These are phyloP conservation scores for Tortrix viridana DNA, from an alignment of 2,888 invertebrate species.

Conservation along the genomic window DNA sequence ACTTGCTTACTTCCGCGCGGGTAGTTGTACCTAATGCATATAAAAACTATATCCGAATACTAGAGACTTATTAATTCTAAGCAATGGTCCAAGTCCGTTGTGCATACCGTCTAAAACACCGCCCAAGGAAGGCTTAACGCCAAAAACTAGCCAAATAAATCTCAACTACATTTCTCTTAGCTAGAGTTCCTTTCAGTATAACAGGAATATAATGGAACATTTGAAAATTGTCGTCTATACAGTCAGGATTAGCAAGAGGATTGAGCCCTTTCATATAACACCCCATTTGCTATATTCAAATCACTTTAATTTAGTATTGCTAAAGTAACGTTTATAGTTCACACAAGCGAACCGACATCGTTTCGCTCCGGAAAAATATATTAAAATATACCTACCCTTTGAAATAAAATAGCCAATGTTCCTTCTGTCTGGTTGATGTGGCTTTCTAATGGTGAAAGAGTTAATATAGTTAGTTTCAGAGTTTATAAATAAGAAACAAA, in stretches of 20 bases:
- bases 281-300: no score
- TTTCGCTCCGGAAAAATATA: no score
- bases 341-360: no score
- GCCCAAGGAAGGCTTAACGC: background rate
- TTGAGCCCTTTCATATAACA: no score
- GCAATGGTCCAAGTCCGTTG: background rate
- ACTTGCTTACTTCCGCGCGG: constrained; percentile 3
- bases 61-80: constrained; percentile 4
- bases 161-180: background rate
- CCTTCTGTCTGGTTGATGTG: no score
- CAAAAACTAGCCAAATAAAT: background rate
- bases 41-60: constrained; percentile 6
- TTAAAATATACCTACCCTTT: no score
- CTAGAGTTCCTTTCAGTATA: background rate
- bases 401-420: no score
- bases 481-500: no score
- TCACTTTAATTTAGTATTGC: no score
- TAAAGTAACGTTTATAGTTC: no score
- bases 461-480: no score
- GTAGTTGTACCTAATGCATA: constrained; percentile 20
- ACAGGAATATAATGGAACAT: background rate
- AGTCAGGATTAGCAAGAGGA: constrained; percentile 1
- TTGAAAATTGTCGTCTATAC: background rate
- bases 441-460: no score
- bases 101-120: constrained; percentile 1